phyloP scores from a whole-genome alignment of 92 coral and sea anemone genomes.

The Epizoanthus scotinus region DNA sequence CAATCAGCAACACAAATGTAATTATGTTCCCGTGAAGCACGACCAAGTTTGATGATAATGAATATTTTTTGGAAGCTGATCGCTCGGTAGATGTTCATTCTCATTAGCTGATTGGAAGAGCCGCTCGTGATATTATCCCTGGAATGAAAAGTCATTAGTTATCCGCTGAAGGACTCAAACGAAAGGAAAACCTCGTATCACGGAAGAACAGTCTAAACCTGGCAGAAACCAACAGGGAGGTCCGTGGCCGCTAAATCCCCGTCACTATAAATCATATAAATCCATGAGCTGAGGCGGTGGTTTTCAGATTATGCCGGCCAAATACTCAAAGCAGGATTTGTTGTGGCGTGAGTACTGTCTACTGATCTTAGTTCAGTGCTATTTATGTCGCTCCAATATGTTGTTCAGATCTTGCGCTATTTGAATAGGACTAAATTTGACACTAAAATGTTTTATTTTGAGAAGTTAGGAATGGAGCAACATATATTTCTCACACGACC shows the following conservation, averaged over 20 bases:
- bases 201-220: conserved; percentile 7
- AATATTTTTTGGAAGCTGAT: not conserved
- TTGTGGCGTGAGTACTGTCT: not conserved
- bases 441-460: no score
- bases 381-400: no score
- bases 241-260: not conserved
- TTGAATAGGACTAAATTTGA: no score
- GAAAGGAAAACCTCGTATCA: conserved; percentile 2
- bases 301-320: not conserved
- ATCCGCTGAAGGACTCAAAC: conserved; percentile 6
- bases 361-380: no score
- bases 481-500: no score
- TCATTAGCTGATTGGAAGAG: not conserved
- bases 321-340: conserved; percentile 1
- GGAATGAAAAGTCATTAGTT: conserved; percentile 11
- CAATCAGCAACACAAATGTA: not conserved
- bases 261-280: not conserved
- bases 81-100: not conserved
- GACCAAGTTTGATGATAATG: not conserved
- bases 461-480: no score
- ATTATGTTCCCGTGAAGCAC: not conserved
- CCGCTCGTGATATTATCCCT: not conserved
- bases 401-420: no score
- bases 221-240: conserved; percentile 1
- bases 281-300: not conserved